Percentiles rank a stretch among this genome's conserved stretches.
phyloP scores from a whole-genome alignment of 2,888 invertebrate species.

The Erebia palarica region DNA sequence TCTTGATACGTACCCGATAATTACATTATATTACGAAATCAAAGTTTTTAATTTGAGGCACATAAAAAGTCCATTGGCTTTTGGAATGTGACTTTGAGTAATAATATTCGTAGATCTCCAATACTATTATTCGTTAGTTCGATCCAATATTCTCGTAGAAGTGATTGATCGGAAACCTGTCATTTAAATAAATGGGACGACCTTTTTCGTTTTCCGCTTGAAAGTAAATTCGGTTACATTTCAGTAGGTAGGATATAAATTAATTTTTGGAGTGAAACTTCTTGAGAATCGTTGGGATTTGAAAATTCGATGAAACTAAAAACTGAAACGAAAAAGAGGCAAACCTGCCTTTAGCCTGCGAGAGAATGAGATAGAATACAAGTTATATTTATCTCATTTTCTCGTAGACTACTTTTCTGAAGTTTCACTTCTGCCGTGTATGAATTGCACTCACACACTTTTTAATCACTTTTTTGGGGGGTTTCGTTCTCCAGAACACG shows the following conservation, averaged over 20 bases:
- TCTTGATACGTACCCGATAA: no score
- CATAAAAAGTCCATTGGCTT: not conserved
- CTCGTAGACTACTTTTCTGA: no score
- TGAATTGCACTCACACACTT: no score
- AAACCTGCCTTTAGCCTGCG: no score
- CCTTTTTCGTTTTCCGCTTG: not conserved
- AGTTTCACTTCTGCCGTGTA: no score
- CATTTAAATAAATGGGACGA: conserved; percentile 2
- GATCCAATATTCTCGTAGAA: not conserved
- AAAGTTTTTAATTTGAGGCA: not conserved
- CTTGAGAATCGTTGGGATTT: no score
- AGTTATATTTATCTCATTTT: no score
- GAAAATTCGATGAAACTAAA: no score
- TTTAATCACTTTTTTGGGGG: no score
- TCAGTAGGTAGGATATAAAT: not conserved
- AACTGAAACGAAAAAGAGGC: no score
- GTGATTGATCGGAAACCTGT: conserved; percentile 2
- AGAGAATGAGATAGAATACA: no score
- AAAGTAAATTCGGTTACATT: conserved; percentile 1
- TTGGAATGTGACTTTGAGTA: conserved; percentile 2
- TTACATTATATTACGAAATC: not conserved
- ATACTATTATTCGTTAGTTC: not conserved
- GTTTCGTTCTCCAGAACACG: no score
- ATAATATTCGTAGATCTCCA: not conserved
- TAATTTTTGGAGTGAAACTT: not conserved